Evolutionary conservation across 2,888 invertebrate genomes (phyloP).

Genomic region (Anoplius nigerrimus): DNA sequence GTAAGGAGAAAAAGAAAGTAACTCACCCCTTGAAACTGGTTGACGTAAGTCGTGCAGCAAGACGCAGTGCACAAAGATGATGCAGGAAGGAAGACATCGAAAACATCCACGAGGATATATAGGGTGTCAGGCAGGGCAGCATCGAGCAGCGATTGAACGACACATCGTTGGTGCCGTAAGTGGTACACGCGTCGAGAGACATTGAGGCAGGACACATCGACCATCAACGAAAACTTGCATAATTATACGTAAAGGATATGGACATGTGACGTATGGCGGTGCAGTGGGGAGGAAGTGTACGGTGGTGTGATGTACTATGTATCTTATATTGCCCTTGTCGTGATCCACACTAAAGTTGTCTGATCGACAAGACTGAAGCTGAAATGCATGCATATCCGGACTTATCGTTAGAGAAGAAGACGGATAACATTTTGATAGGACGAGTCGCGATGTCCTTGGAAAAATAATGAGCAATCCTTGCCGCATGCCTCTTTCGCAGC

Average conservation of each 20-base stretch:
- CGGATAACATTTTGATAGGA: too few relatives aligned
- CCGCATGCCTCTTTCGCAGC: background rate
- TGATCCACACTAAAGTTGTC: too few relatives aligned
- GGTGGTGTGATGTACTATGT: background rate
- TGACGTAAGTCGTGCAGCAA: slow-evolving; percentile 66
- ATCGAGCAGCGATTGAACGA: slow-evolving; percentile 66
- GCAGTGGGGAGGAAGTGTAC: background rate
- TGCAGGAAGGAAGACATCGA: slow-evolving; percentile 73
- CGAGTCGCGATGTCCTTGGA: too few relatives aligned
- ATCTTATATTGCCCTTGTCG: too few relatives aligned
- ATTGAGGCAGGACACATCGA: slow-evolving; percentile 66
- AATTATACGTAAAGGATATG: slow-evolving; percentile 40
- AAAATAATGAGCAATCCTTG: background rate
- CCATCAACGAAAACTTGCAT: slow-evolving; percentile 60
- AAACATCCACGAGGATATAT: slow-evolving; percentile 70
- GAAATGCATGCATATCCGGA: too few relatives aligned
- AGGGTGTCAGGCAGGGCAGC: slow-evolving; percentile 70
- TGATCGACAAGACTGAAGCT: too few relatives aligned
- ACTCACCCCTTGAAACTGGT: slow-evolving; percentile 74
- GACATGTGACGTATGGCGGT: slow-evolving; percentile 19
- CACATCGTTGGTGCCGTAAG: slow-evolving; percentile 60
- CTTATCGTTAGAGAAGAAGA: too few relatives aligned
- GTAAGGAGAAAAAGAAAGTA: slow-evolving; percentile 42
- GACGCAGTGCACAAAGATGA: slow-evolving; percentile 71
- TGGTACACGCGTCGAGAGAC: slow-evolving; percentile 64